These are phyloP conservation scores for Eumerus sabulonum DNA, from an alignment of 2,888 invertebrate species.

Conservation along the genomic window DNA sequence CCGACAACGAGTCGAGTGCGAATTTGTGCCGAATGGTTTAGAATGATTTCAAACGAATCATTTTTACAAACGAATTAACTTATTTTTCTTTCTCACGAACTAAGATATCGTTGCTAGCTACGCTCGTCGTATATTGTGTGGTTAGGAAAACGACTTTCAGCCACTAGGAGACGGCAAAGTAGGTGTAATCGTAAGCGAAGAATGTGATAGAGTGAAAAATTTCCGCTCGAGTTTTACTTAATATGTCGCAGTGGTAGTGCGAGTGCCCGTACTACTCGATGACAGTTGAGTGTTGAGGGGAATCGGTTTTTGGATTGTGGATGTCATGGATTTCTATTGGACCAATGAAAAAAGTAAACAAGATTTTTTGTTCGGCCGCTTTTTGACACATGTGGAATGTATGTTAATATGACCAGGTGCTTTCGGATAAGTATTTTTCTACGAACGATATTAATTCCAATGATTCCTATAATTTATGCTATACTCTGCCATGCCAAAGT, in stretches of 20 bases:
- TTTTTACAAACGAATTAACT: conserved; percentile 12
- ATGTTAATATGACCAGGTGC: neutral
- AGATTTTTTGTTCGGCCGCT: neutral
- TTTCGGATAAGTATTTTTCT: too few relatives aligned
- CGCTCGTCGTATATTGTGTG: neutral
- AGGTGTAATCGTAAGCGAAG: conserved; percentile 10
- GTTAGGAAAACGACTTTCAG: neutral
- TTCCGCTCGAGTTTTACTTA: conserved; percentile 23
- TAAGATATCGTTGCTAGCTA: too few relatives aligned
- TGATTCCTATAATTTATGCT: too few relatives aligned
- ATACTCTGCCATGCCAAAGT: too few relatives aligned
- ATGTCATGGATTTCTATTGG: conserved; percentile 2
- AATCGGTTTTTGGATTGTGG: conserved; percentile 32
- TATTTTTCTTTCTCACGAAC: neutral
- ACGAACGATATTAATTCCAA: too few relatives aligned
- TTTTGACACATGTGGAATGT: neutral
- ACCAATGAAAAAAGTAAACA: conserved; percentile 42
- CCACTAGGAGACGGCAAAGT: neutral
- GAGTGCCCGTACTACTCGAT: neutral
- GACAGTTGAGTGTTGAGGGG: conserved; percentile 31
- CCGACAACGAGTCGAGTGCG: neutral
- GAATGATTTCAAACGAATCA: conserved; percentile 13
- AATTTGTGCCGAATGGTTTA: neutral
- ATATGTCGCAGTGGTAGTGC: conserved; percentile 2
- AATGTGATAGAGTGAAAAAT: conserved; percentile 35